These are phyloP conservation scores for Coregonus ussuriensis DNA, from an alignment of 2,797 vertebrate genomes.

Conservation along the genomic window DNA sequence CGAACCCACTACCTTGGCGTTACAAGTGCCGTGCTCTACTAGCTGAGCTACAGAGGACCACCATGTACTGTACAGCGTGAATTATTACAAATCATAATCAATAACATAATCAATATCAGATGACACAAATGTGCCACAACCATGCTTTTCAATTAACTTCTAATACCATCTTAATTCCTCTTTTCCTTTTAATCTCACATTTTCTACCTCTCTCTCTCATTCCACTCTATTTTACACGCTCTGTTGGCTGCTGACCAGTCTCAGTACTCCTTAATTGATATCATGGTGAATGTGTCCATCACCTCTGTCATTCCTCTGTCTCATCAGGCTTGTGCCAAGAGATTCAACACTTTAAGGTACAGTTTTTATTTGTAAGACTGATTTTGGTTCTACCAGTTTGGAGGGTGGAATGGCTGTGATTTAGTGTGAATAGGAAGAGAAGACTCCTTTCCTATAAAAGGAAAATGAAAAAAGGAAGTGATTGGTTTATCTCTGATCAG, in stretches of 20 bases:
- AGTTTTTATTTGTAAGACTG: neutral
- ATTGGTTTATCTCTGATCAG: conserved; percentile 1
- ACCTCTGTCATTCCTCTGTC: neutral
- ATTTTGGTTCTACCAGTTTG: neutral
- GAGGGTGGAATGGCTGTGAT: neutral
- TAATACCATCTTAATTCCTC: neutral
- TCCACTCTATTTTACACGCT: neutral
- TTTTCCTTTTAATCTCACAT: neutral
- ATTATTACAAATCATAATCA: neutral
- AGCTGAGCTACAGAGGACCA: too few relatives aligned
- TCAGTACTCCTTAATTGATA: conserved; percentile 4
- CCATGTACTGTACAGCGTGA: neutral
- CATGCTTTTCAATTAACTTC: neutral
- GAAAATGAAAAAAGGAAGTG: neutral
- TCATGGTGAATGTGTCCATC: conserved; percentile 1
- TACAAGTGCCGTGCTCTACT: too few relatives aligned
- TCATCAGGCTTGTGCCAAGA: neutral
- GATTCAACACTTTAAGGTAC: too few relatives aligned
- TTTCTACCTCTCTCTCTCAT: neutral
- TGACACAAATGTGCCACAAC: neutral
- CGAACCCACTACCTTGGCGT: too few relatives aligned
- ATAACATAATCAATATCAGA: neutral
- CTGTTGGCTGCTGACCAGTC: neutral
- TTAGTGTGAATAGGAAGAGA: neutral
- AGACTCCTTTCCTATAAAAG: neutral